phyloP scores from a whole-genome alignment of 1,140 invertebrate genomes.

The Drosophila ficusphila region DNA sequence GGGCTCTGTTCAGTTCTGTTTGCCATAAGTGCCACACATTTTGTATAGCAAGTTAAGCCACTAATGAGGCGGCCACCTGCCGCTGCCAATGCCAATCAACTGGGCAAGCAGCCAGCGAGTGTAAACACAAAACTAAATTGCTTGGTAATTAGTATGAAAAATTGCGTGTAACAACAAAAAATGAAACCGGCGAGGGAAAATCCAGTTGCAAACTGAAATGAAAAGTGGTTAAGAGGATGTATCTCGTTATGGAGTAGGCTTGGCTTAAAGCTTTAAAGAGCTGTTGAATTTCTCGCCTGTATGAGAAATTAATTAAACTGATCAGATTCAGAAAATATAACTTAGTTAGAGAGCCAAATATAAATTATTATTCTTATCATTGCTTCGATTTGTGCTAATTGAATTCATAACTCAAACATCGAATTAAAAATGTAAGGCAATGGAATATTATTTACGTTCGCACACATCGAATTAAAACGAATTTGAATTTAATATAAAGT shows the following conservation, averaged over 20 bases:
- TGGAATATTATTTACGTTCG: constrained; percentile 1
- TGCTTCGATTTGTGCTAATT: constrained; percentile 17
- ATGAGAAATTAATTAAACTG: neutral
- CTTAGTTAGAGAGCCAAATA: neutral
- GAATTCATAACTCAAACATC: constrained; percentile 18
- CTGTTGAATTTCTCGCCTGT: neutral
- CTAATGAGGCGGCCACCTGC: constrained; percentile 80
- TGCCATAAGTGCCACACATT: constrained; percentile 80
- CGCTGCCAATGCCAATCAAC: constrained; percentile 66
- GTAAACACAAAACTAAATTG: constrained; percentile 81
- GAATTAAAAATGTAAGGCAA: constrained; percentile 16
- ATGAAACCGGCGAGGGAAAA: constrained; percentile 4
- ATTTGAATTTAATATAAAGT: constrained; percentile 3
- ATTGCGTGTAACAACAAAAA: constrained; percentile 60
- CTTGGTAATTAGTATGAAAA: constrained; percentile 81
- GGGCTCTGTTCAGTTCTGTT: constrained; percentile 36
- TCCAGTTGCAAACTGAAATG: constrained; percentile 30
- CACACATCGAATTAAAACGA: constrained; percentile 15
- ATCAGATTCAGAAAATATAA: neutral
- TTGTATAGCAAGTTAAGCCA: constrained; percentile 79
- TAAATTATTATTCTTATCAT: constrained; percentile 4
- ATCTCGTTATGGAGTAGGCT: neutral
- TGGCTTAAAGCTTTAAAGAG: constrained; percentile 14
- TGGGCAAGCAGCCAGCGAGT: constrained; percentile 50
- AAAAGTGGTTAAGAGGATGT: constrained; percentile 11